These are phyloP conservation scores for Guaruba guarouba DNA, from an alignment of 2,113 vertebrate species.

Conservation along the genomic window DNA sequence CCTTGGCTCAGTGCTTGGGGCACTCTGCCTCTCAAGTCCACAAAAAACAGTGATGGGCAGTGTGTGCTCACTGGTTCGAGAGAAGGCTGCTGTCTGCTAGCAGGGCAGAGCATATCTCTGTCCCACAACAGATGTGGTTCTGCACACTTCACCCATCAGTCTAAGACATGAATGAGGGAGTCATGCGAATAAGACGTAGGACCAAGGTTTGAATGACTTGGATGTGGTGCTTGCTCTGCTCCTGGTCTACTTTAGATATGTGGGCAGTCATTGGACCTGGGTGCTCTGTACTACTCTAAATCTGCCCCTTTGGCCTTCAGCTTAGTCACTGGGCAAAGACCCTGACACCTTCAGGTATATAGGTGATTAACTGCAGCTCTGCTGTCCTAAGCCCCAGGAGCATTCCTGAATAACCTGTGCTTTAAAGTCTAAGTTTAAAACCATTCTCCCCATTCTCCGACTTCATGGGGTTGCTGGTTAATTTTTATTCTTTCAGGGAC, in stretches of 20 bases:
- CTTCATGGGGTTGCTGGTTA: neutral
- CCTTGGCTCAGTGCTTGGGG: neutral
- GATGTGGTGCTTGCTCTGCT: neutral
- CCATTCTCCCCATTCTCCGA: neutral
- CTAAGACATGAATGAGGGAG: neutral
- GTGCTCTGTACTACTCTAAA: neutral
- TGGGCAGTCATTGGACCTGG: neutral
- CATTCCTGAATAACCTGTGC: neutral
- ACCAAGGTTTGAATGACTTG: neutral
- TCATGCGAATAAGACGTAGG: neutral
- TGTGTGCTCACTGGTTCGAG: neutral
- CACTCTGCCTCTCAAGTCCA: neutral
- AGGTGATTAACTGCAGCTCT: neutral
- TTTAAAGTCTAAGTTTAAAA: neutral
- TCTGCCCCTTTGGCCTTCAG: neutral
- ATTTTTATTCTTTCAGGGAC: neutral
- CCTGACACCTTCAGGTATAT: neutral
- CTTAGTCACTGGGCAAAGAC: neutral
- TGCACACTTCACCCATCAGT: neutral
- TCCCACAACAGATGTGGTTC: neutral
- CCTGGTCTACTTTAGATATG: neutral
- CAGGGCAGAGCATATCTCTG: neutral
- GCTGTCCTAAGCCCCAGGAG: neutral
- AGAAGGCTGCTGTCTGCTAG: neutral
- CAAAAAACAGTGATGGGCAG: neutral